These are phyloP conservation scores for Platycheirus albimanus DNA, from an alignment of 2,888 invertebrate genomes.

Conservation along the genomic window DNA sequence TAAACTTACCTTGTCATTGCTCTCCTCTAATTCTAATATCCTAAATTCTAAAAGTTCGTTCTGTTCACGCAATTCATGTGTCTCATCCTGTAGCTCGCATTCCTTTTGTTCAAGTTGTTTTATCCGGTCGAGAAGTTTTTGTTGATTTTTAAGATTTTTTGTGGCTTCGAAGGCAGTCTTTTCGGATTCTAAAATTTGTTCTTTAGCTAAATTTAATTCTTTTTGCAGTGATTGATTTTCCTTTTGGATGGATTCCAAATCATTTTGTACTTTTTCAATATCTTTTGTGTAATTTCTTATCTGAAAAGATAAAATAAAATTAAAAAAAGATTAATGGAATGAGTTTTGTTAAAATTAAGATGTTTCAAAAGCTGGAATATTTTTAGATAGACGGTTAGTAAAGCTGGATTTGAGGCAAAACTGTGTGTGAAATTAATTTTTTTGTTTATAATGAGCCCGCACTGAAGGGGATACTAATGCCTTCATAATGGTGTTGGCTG, in stretches of 20 bases:
- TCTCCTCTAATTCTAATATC: constrained; percentile 89
- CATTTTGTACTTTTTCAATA: constrained; percentile 81
- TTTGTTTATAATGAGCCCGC: too few relatives aligned
- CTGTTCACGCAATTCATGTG: constrained; percentile 90
- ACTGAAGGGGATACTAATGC: too few relatives aligned
- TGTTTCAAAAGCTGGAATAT: too few relatives aligned
- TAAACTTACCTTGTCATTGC: constrained; percentile 83
- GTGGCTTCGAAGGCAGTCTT: constrained; percentile 82
- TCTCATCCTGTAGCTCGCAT: constrained; percentile 86
- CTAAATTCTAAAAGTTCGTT: constrained; percentile 92
- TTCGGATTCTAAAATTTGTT: constrained; percentile 83
- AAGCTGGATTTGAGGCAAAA: too few relatives aligned
- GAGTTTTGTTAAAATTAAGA: too few relatives aligned
- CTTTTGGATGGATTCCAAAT: constrained; percentile 81
- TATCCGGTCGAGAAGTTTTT: constrained; percentile 81
- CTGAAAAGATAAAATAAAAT: constrained; percentile 54
- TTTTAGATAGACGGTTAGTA: too few relatives aligned
- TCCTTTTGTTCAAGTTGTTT: constrained; percentile 83
- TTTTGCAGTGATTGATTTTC: constrained; percentile 83
- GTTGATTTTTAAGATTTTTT: constrained; percentile 79
- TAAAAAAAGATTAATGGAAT: neutral
- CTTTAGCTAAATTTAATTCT: constrained; percentile 83
- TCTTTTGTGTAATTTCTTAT: constrained; percentile 80
- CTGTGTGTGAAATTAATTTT: too few relatives aligned
- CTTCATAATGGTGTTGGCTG: too few relatives aligned